Base-by-base conservation (phyloP, 2,797 vertebrate genomes). In the Parambassis ranga region DNA sequence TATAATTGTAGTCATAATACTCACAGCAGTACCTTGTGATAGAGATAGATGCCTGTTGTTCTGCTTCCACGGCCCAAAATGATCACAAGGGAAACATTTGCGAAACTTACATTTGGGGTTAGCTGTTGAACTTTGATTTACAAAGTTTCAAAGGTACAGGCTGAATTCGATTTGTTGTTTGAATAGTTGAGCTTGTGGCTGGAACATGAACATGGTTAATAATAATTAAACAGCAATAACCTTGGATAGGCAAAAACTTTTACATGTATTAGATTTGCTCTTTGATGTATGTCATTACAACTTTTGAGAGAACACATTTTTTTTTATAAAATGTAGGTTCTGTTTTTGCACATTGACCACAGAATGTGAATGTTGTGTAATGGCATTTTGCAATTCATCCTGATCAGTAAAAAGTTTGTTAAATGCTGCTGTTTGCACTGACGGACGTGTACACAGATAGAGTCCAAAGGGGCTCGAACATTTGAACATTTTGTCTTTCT, bases 341-440 rank as follows among this genome's bases (percentile, higher is more conserved):
- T 3, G 6, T 14, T 38, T 53, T 58, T 26, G 15, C 16, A 10
- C 10, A 63, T 42, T 1, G 5, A 70, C 56, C 35, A 43, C 26
- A 26, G 48, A 51, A 48, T 16, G 5, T 61, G 37, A 53, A 63
- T 2, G 2, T 87, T 87, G 58, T 68, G 69, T 32, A 84, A 79
- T 38, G 10, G 19, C 22, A 42, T 83, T 43, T 67, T 78, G 79
- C 66, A 71, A 83, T 38, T 59, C 14, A 65, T 59, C 27, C n/a
- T 33, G 28, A 62, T 65, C 42, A 24, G 51, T 20, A 69, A 6
- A 43, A 53, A 6, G 44, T 62, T 61, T 60, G 35, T 37, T 44
- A 49, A 42, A 52, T 77, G 67, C 41, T 59, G 59, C 47, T 82
- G 64, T 86, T 85, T 85, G 75, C 68, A 61, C 63, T 71, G 51